Conservation (phyloP, 2,797 vertebrate genomes). For the Apogon hyalosoma region DNA sequence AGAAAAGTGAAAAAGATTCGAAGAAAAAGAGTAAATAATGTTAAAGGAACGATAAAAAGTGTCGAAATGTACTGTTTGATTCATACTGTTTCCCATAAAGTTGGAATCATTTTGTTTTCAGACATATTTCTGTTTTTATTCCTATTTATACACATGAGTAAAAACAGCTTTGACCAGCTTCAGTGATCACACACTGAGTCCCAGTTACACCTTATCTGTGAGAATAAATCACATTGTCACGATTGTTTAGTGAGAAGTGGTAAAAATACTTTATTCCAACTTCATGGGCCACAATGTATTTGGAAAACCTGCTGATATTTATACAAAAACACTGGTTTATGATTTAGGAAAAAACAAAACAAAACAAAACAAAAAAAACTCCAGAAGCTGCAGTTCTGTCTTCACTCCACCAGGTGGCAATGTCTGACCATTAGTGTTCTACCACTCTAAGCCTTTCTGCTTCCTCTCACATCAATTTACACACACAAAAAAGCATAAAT, state of each 20-base stretch:
- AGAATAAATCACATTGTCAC: no score
- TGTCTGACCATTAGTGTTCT: neutral
- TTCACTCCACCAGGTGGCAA: constrained; percentile 29
- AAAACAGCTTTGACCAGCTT: no score
- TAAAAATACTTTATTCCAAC: no score
- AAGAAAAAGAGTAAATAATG: neutral
- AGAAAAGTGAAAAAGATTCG: neutral
- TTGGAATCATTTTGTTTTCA: no score
- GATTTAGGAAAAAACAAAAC: neutral
- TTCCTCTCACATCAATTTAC: neutral
- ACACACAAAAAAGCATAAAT: neutral
- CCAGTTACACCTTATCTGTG: no score
- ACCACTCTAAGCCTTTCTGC: neutral
- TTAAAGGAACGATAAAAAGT: neutral
- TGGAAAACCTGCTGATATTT: no score
- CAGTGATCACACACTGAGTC: no score
- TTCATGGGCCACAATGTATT: no score
- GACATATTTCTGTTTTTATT: no score
- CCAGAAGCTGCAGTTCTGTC: neutral
- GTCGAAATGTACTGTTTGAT: neutral
- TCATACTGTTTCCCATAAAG: no score
- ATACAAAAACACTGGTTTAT: neutral
- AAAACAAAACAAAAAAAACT: neutral
- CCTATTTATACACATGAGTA: no score
- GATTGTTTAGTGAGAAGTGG: no score